A percentile compares a stretch with the other conserved stretches of the same genome.
Conservation (phyloP, 2,797 vertebrate genomes). For the Pelochelys cantorii region DNA sequence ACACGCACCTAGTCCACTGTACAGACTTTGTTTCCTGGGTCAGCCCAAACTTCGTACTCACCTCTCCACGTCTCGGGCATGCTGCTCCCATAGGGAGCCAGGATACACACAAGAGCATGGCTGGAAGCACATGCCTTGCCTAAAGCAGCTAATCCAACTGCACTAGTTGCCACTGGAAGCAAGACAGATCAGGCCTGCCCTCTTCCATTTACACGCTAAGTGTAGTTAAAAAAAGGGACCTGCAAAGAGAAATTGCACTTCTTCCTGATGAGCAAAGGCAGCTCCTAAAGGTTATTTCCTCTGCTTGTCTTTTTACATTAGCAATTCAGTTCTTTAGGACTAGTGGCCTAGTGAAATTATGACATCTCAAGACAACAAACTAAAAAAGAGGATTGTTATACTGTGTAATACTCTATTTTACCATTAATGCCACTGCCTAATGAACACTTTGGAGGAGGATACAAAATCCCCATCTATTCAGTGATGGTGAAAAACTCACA, state of each 20-base stretch:
- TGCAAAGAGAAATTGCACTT: conserved; percentile 26
- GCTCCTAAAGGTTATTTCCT: background rate
- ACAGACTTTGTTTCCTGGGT: background rate
- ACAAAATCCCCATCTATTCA: rapidly evolving
- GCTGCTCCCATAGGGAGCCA: background rate
- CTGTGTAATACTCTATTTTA: background rate
- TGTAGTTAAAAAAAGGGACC: conserved; percentile 38
- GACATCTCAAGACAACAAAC: background rate
- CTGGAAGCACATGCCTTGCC: background rate
- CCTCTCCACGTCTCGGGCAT: background rate
- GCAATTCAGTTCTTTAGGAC: background rate
- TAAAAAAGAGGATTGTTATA: background rate
- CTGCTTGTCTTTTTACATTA: background rate
- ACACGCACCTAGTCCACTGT: background rate
- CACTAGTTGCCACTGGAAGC: background rate
- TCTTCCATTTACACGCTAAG: rapidly evolving
- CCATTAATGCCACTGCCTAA: background rate
- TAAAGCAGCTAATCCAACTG: background rate
- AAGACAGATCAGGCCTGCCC: background rate
- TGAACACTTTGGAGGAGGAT: background rate
- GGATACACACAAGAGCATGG: background rate
- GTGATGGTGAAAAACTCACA: background rate
- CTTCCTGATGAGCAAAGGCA: background rate
- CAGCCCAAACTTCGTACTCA: background rate
- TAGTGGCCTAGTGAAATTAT: rapidly evolving